Evolutionary conservation across 2,113 vertebrate genomes (phyloP).

Genomic region (Eonycteris spelaea): DNA sequence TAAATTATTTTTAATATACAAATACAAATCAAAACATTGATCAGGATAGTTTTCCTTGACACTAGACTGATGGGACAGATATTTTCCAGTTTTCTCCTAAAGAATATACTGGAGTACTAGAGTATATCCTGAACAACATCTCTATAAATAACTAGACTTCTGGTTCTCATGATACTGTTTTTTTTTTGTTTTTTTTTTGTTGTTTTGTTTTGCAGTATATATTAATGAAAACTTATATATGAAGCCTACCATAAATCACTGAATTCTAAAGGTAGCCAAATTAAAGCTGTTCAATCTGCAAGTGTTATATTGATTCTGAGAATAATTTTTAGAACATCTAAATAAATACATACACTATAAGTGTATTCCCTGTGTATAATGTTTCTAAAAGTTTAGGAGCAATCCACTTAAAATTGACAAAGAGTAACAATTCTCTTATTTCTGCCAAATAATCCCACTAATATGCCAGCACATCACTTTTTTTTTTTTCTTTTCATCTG

Average conservation of each 20-base stretch:
- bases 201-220: too few species aligned
- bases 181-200: too few species aligned
- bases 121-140: neutral
- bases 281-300: neutral
- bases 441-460: neutral
- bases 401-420: neutral
- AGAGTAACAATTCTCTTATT: neutral
- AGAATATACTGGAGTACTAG: neutral
- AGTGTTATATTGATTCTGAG: neutral
- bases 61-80: neutral
- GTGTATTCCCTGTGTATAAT: neutral
- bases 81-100: neutral
- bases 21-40: neutral
- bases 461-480: neutral
- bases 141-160: neutral
- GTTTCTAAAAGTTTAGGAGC: neutral
- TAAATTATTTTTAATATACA: neutral
- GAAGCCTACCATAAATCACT: neutral
- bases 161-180: neutral
- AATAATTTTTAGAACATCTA: neutral
- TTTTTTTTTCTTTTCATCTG: neutral
- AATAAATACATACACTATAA: neutral
- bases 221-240: neutral
- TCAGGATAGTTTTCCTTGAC: neutral
- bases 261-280: neutral